Percentiles rank a stretch among this genome's conserved stretches.
Conservation (phyloP, 2,113 vertebrate genomes). For the Crotalus horridus region DNA sequence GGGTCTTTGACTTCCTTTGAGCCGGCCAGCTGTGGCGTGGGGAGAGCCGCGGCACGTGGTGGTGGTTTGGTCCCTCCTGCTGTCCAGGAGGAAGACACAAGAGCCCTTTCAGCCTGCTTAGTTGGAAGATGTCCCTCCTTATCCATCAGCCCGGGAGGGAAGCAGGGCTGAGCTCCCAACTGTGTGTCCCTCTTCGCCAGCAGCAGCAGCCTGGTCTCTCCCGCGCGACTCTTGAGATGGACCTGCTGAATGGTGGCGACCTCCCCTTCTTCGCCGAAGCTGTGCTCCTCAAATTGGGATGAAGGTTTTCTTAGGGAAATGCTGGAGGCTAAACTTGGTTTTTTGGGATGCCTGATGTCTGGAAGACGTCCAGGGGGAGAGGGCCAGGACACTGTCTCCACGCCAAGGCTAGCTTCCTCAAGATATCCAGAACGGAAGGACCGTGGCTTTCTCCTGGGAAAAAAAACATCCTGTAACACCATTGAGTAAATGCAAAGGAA, state of each 20-base stretch:
- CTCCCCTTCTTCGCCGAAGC: background rate
- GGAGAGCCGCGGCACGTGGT: conserved; percentile 57
- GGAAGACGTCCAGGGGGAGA: background rate
- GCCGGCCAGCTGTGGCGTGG: conserved; percentile 61
- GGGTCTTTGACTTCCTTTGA: conserved; percentile 87
- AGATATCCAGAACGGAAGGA: background rate
- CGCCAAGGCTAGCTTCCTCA: background rate
- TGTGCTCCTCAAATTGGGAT: no score
- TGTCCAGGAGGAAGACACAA: conserved; percentile 47
- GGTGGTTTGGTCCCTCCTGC: conserved; percentile 7
- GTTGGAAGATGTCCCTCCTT: conserved; percentile 44
- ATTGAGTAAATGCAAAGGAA: background rate
- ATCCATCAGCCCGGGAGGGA: conserved; percentile 47
- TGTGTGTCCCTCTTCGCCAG: conserved; percentile 36
- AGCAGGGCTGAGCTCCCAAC: conserved; percentile 40
- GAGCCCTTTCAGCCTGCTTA: conserved; percentile 49
- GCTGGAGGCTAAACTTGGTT: background rate
- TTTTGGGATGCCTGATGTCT: background rate
- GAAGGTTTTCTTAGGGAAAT: background rate
- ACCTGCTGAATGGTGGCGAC: background rate
- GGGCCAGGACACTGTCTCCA: background rate
- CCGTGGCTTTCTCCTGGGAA: background rate
- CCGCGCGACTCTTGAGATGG: conserved; percentile 29
- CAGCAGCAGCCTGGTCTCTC: conserved; percentile 42
- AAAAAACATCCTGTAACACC: no score